phyloP scores from a whole-genome alignment of 2,113 vertebrate genomes.

The Plotosus lineatus region DNA sequence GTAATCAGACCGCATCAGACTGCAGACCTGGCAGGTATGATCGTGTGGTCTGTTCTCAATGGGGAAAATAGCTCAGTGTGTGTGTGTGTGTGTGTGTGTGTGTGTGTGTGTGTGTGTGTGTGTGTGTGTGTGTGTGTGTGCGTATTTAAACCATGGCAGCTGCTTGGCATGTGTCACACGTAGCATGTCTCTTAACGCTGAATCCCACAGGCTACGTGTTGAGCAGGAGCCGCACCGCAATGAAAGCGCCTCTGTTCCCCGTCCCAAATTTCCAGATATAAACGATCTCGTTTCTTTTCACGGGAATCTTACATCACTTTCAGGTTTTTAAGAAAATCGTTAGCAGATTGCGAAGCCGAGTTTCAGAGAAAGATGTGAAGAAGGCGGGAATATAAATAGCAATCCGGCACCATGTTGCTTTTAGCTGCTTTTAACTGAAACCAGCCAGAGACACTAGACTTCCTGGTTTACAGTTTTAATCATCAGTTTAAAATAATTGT shows the following conservation, averaged over 20 bases:
- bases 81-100: conserved; percentile 13
- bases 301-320: not conserved
- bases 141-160: not conserved
- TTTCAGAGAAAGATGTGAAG: not conserved
- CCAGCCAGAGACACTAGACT: too few relatives aligned
- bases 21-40: not conserved
- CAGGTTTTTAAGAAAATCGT: too few relatives aligned
- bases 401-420: not conserved
- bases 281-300: not conserved
- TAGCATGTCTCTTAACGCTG: conserved; percentile 33
- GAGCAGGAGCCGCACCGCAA: conserved; percentile 14
- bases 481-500: not conserved
- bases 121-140: conserved; percentile 1
- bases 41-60: not conserved
- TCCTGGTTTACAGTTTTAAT: too few relatives aligned
- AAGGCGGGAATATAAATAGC: not conserved
- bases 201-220: conserved; percentile 25
- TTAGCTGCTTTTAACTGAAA: too few relatives aligned
- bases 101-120: conserved; percentile 19
- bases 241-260: conserved; percentile 1
- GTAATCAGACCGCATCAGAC: conserved; percentile 9
- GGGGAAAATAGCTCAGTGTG: not conserved
- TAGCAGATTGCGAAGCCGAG: not conserved
- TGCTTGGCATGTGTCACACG: conserved; percentile 43
- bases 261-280: not conserved